phyloP scores from a whole-genome alignment of 2,113 vertebrate genomes.

The Marmota monax region DNA sequence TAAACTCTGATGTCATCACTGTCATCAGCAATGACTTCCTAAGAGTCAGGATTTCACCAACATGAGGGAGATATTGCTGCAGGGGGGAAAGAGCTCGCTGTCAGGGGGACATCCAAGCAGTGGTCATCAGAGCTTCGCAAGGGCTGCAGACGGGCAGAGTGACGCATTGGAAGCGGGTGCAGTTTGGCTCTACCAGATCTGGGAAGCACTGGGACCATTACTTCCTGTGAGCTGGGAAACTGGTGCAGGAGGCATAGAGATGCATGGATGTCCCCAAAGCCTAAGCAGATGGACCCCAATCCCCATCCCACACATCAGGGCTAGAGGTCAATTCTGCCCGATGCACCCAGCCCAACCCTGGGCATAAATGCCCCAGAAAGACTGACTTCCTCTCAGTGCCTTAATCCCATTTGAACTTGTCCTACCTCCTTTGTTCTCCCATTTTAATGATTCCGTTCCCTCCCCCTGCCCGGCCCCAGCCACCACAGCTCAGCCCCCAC shows the following conservation, averaged over 20 bases:
- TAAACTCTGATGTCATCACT: background rate
- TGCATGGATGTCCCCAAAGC: background rate
- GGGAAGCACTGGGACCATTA: background rate
- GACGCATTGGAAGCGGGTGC: too few species aligned
- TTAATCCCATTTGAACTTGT: conserved; percentile 81
- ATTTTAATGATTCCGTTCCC: conserved; percentile 87
- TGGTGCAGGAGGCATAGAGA: conserved; percentile 34
- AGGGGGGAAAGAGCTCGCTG: background rate
- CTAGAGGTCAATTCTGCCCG: background rate
- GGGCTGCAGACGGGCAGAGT: rapidly evolving
- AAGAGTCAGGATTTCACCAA: background rate
- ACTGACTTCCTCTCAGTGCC: conserved; percentile 74
- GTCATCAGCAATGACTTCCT: background rate
- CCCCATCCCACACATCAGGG: background rate
- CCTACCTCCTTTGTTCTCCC: conserved; percentile 83
- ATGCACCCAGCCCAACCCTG: background rate
- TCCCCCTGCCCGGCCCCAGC: conserved; percentile 71
- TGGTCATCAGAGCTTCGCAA: background rate
- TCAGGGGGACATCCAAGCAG: background rate
- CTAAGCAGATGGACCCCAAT: rapidly evolving
- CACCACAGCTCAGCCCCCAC: conserved; percentile 81
- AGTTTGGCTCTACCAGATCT: background rate
- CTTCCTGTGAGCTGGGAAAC: background rate
- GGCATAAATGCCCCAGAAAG: conserved; percentile 37
- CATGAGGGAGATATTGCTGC: background rate